Evolutionary conservation across 2,888 invertebrate species (phyloP), one percentile per base, ranked within the genome.

Genomic region (Platypus cylindrus): DNA sequence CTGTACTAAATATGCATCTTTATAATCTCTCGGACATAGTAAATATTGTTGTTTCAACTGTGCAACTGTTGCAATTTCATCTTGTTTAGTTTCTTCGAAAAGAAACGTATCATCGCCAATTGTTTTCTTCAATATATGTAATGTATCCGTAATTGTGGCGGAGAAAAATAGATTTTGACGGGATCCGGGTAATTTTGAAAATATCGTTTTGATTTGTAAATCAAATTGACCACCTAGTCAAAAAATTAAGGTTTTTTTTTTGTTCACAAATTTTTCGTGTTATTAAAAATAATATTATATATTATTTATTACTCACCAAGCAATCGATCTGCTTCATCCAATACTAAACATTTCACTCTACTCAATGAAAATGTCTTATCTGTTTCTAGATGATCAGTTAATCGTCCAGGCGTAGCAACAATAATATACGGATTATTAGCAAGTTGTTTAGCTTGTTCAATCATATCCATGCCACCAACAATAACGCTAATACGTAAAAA

Each of bases 311-410:
- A 34, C 18, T 8, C 86, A 55, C 81, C 50, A 17, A 80, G 60
- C 45, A 82, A 68, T 36, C 89, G 73, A 57, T 99, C 98, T 18
- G 97, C 98, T 66, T 99, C 98, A 64, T 99, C 98, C 33, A 98
- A 60, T 0, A 98, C 93, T 48, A 97, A 64, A 65, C 80, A 89
- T 52, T 82, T 77, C 1, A 91, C 72, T 49, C 74, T 78, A 48
- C 74, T 74, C 46, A 93, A 72, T 2, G 75, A 73, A 52, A 85
- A 84, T 11, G 84, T 85, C 46, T 84, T 71, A 54, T 89, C 87
- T 48, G 86, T 87, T 33, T 82, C 76, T 7, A 97, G 69, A 56
- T 94, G 93, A 61, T 97, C 97, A 0, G 89, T 87, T 23, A 98
- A 62, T 12, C 95, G 68, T 1, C 98, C 98, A 0, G 98, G 97